Conservation (phyloP, 2,888 invertebrate genomes). For the Acanthosepion esculentum region DNA sequence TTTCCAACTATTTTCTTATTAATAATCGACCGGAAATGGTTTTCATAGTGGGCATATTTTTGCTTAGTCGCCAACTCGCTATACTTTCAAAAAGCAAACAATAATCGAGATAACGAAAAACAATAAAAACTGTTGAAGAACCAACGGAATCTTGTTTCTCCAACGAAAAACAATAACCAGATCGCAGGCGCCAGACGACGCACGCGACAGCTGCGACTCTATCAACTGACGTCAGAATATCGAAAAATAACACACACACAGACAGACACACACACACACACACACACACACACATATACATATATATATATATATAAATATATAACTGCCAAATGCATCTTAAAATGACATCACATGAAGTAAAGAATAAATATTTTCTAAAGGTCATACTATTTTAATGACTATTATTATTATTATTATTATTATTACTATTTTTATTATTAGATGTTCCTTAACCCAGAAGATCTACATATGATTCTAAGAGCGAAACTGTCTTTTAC, state of each 20-base stretch:
- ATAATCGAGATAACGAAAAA: not conserved
- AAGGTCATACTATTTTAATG: not conserved
- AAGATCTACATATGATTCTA: not conserved
- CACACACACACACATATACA: not conserved
- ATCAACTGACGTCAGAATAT: not conserved
- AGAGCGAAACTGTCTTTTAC: not conserved
- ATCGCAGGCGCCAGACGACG: not conserved
- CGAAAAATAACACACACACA: not conserved
- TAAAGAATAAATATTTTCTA: not conserved
- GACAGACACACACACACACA: not conserved
- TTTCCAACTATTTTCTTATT: not conserved
- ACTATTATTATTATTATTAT: not conserved
- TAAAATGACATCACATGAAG: not conserved
- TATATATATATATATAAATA: constrained; percentile 33
- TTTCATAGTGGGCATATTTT: not conserved
- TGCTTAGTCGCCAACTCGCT: not conserved
- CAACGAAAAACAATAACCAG: not conserved
- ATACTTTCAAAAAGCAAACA: not conserved
- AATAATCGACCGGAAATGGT: not conserved
- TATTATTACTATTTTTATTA: not conserved
- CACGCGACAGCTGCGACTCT: not conserved
- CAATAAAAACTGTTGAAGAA: not conserved
- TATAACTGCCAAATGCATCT: not conserved
- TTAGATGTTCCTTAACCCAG: not conserved
- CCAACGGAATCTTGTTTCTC: not conserved